Percentiles rank a stretch among this genome's conserved stretches.
Conservation (phyloP, 1,140 invertebrate species). For the Drosophila erecta region DNA sequence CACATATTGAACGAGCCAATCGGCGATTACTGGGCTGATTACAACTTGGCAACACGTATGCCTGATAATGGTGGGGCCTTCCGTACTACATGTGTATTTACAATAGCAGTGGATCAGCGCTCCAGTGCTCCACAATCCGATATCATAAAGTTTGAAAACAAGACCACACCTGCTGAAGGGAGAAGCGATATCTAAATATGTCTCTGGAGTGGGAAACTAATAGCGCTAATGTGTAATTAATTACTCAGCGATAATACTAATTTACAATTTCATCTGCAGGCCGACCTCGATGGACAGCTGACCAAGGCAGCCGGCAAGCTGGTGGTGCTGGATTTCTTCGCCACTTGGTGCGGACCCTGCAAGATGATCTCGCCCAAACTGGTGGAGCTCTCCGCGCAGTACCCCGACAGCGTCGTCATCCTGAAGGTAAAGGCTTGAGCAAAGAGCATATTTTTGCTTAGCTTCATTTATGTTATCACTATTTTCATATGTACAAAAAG, state of each 20-base stretch:
- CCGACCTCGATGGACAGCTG: constrained; percentile 90
- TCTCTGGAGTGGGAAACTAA: constrained; percentile 14
- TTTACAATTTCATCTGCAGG: constrained; percentile 85
- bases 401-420: constrained; percentile 86
- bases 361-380: constrained; percentile 94
- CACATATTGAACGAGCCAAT: constrained; percentile 8
- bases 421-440: constrained; percentile 86
- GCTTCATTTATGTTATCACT: too few species aligned
- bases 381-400: constrained; percentile 87
- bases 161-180: neutral
- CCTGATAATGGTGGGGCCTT: neutral
- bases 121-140: constrained; percentile 14
- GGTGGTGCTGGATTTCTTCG: constrained; percentile 95
- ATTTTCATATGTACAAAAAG: too few species aligned
- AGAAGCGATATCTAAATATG: neutral
- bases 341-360: constrained; percentile 96
- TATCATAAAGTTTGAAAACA: neutral
- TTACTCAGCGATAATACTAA: neutral
- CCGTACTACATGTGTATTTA: neutral
- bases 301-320: constrained; percentile 91
- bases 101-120: neutral
- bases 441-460: too few species aligned
- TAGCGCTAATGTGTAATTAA: neutral
- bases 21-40: constrained; percentile 17
- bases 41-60: constrained; percentile 14